Evolutionary conservation across 2,113 vertebrate genomes (phyloP), one percentile per base, ranked within the genome.

Genomic region (Talpa occidentalis): DNA sequence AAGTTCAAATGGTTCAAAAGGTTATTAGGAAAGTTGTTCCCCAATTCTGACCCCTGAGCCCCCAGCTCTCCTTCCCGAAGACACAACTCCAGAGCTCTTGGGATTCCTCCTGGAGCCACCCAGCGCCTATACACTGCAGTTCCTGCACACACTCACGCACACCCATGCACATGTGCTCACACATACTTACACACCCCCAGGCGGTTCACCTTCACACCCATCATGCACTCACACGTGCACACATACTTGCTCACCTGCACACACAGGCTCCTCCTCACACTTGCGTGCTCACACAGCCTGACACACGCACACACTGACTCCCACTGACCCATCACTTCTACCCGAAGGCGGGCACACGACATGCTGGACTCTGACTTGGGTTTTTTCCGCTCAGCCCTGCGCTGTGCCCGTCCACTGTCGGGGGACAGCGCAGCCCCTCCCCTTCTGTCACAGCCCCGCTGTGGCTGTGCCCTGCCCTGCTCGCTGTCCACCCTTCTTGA

Each of bases 401-500:
- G 4, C 12, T 30, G 7, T 73, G 54, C 4, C 14, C 2, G 16
- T 16, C 21, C 28, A 9, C 0, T 6, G 62, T 44, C 37, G 28
- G n/a, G 42, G 15, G 0, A 59, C 49, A 89, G 32, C 59, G 1
- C n/a, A 35, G 37, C 40, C 14, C 1, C 42, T 73, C 22, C 22
- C 1, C 14, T 14, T 6, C 49, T 11, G 14, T 42, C 22, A 0
- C 0, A 1, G 52, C 19, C 21, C 24, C 56, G 24, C 19, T 0
- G 3, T 0, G 22, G 19, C 11, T 3, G 30, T 5, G 2, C 11
- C 66, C 12, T 30, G 1, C 3, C 44, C n/a, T 12, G 2, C 42
- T 14, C 2, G 1, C 47, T 22, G 1, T 64, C 21, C 2, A n/a
- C 56, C 42, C 37, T 10, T 19, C 67, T 2, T 0, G n/a, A 28